Evolutionary conservation across 2,113 vertebrate species (phyloP), one percentile per base, ranked within the genome.

Genomic region (Butorides virescens): DNA sequence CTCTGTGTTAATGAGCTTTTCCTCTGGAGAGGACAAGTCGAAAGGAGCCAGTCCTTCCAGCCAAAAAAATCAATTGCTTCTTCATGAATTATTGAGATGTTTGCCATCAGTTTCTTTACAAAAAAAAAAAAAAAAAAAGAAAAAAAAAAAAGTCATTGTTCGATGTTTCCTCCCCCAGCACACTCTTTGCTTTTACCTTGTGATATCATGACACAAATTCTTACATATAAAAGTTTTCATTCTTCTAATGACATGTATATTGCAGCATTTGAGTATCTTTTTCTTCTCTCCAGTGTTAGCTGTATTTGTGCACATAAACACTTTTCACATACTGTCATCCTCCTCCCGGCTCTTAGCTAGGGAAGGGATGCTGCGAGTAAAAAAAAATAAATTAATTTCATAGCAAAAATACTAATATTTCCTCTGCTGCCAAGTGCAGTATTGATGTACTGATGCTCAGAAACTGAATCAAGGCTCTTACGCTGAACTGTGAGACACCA

Each of bases 31-130:
- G 96, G 96, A 90, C 93, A 93, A 96, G 97, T 94, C 93, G 86
- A 96, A 96, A 96, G 93, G 95, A 97, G 94, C 88, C 88, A 94
- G 59, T 97, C 98, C 98, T 97, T 97, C 97, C 97, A 97, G 97
- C 96, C 96, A 95, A 92, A 96, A 98, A 97, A 98, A 98, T 98
- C 98, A 98, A 98, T 98, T 97, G 98, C 96, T 97, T 97, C 88
- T 97, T 98, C 97, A 98, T 98, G 98, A 99, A 99, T 99, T 99
- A 99, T 98, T 99, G 98, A 98, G 97, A 98, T 98, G 97, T 98
- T 99, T 98, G 98, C 98, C 98, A 97, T 98, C 97, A 97, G 97
- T 98, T 98, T 98, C 96, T 98, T 96, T 97, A 98, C 77, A 98
- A 98, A 98, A 98, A 98, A 98, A 66, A 62, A 80, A 83, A 29